phyloP scores from a whole-genome alignment of 2,113 vertebrate species.

The Microtus richardsoni region DNA sequence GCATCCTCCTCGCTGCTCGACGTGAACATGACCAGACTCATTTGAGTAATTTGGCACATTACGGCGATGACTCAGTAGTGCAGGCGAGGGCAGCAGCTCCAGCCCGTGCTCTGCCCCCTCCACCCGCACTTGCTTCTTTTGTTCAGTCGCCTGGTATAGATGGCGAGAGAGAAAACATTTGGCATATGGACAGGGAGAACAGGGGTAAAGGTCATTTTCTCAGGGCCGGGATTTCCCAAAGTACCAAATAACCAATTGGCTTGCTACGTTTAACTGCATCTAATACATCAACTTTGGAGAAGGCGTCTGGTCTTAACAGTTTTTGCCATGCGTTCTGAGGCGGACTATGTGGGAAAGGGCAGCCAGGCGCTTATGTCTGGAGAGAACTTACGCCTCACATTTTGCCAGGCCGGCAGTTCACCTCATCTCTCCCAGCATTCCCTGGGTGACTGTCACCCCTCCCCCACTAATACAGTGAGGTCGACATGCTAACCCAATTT shows the following conservation, averaged over 20 bases:
- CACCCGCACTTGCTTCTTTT: neutral
- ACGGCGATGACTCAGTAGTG: constrained; percentile 83
- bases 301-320: constrained; percentile 12
- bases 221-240: constrained; percentile 31
- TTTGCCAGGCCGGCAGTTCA: constrained; percentile 57
- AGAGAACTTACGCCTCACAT: constrained; percentile 57
- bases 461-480: neutral
- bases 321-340: constrained; percentile 40
- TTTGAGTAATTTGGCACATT: constrained; percentile 82
- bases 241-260: constrained; percentile 9
- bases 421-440: constrained; percentile 68
- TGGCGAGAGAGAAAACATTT: constrained; percentile 14
- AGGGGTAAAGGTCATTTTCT: constrained; percentile 52
- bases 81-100: constrained; percentile 77
- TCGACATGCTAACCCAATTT: constrained; percentile 49
- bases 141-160: constrained; percentile 28
- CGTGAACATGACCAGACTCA: constrained; percentile 88
- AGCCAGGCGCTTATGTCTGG: constrained; percentile 42
- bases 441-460: constrained; percentile 46
- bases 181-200: constrained; percentile 4
- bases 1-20: constrained; percentile 83
- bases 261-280: constrained; percentile 22
- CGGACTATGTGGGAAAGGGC: neutral
- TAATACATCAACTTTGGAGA: constrained; percentile 29
- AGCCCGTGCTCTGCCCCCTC: neutral